Base-by-base conservation (phyloP, 2,113 vertebrate genomes). In the Neogobius melanostomus region DNA sequence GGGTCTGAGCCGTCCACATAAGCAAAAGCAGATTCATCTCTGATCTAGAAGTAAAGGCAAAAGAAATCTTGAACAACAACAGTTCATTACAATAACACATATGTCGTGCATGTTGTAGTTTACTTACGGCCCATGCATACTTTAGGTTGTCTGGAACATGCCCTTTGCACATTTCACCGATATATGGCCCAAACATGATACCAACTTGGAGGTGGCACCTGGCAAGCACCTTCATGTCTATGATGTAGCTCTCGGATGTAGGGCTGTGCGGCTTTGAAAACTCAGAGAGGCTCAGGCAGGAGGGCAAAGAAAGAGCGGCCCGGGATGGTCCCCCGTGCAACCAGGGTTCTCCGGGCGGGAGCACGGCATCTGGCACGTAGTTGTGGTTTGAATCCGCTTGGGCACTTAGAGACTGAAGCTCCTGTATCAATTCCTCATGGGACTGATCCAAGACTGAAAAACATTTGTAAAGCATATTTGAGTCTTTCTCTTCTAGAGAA, bases 51-150 rank as follows among this genome's bases (percentile, higher is more conserved):
- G 74, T 8, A 11, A 21, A 66, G n/a, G 8, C 46, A 68, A 48
- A 56, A 65, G 5, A 52, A 64, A 42, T 65, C 12, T 2, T 47
- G 17, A 1, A 50, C 15, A 14, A 49, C 4, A 49, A 2, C 14
- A 12, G 11, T 12, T 72, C 16, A 2, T 36, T 2, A 36, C 28
- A 5, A 4, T 36, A 4, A 36, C 28, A 36, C 28, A 4, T 4
- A 36, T 5, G 28, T 36, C 4, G 28, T 36, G 28, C 28, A 36
- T 36, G 28, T 36, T 36, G 28, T 2, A 2, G 28, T 45, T 43
- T 44, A 52, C 84, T 91, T 78, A 94, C 92, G 77, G 91, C 92
- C 93, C 92, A 93, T 77, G 92, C 78, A n/a, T 90, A 91, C 54
- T 77, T 87, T 15, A 93, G 90, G 79, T 86, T 89, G 8, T 64